Conservation (phyloP, 2,113 vertebrate species). For the Chelonoidis abingdonii region DNA sequence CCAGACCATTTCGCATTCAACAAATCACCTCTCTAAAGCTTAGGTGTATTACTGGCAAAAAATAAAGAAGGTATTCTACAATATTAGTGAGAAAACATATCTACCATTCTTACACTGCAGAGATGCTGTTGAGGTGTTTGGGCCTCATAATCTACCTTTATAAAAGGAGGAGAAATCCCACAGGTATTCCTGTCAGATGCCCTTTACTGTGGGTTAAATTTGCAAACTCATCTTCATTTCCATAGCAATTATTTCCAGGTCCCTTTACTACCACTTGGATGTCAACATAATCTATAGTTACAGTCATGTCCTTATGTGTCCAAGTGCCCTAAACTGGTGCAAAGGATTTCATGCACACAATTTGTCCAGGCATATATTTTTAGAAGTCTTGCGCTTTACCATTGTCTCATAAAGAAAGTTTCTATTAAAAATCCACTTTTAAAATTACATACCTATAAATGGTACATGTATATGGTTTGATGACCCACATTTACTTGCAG, state of each 20-base stretch:
- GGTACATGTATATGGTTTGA: neutral
- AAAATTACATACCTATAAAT: neutral
- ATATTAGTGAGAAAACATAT: neutral
- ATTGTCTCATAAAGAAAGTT: neutral
- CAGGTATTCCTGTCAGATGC: neutral
- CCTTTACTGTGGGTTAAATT: neutral
- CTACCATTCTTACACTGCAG: rapidly evolving
- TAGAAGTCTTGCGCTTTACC: neutral
- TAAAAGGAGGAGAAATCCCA: neutral
- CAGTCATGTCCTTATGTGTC: neutral
- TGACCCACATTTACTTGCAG: neutral
- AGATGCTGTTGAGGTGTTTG: neutral
- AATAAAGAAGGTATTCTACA: neutral
- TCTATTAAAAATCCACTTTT: neutral
- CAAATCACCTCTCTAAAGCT: neutral
- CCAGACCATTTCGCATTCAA: neutral
- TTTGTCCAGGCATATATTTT: neutral
- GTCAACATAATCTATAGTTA: neutral
- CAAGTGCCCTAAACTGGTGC: neutral
- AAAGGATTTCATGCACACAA: neutral
- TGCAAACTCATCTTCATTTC: neutral
- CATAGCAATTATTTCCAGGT: neutral
- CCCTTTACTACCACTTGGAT: neutral
- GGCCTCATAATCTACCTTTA: neutral
- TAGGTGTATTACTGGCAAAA: neutral